Evolutionary conservation across 1,140 invertebrate genomes (phyloP), one percentile per base, ranked within the genome.

Genomic region (Pseudomyrmex gracilis): DNA sequence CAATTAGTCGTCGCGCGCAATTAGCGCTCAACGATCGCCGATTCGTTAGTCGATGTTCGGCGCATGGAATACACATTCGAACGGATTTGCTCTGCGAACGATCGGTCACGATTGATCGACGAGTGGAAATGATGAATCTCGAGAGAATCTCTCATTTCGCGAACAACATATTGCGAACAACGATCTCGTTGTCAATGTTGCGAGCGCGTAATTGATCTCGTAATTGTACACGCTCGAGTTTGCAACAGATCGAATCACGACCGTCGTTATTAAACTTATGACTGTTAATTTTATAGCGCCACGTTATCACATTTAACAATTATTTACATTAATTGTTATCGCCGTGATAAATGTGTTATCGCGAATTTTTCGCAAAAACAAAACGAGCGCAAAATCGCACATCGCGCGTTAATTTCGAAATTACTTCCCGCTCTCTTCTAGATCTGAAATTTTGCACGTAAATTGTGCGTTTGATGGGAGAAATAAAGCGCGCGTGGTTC

Each of bases 1-100:
- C n/a, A 71, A 80, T 80, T 80, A 80, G 15, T 24, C 74, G 17
- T 12, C 15, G 53, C 43, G 51, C 22, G 45, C 57, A 78, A 78
- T 70, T 68, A 78, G 15, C 76, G 43, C 20, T 60, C 53, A 70
- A 78, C 43, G 20, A 68, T 34, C 34, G 15, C n/a, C 51, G 51
- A 70, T 80, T 70, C 17, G 24, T 24, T 58, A 17, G 20, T 15
- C 0, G 45, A 68, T 22, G 64, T 15, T 34, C 49, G 24, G 34
- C 7, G 34, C 34, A 15, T 12, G n/a, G n/a, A n/a, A 1, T 13
- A 2, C 7, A 15, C 15, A n/a, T n/a, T n/a, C 10, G 8, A 22
- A 24, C 55, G 13, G 10, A 51, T 34, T 15, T 73, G n/a, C 55
- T 47, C 2, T 10, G 34, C 34, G 34, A 73, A 47, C 15, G 10